phyloP scores from a whole-genome alignment of 2,113 vertebrate species.

The Larimichthys crocea region DNA sequence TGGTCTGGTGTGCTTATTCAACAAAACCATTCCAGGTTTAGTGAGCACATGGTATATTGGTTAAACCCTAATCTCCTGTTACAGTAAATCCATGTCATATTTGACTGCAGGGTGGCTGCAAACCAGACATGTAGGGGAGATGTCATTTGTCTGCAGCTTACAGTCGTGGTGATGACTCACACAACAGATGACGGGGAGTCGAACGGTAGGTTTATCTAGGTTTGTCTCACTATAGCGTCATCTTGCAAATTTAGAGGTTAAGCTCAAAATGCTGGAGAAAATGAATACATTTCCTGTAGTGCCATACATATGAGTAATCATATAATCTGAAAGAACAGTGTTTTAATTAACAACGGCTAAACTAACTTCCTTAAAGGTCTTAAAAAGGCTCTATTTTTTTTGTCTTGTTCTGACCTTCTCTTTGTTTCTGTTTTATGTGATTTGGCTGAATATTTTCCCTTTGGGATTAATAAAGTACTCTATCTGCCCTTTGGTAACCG shows the following conservation, averaged over 20 bases:
- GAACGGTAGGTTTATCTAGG: neutral
- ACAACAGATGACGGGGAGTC: conserved; percentile 17
- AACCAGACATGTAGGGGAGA: conserved; percentile 43
- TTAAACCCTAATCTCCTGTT: conserved; percentile 59
- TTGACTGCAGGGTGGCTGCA: conserved; percentile 47
- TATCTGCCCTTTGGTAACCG: neutral
- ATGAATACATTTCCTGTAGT: neutral
- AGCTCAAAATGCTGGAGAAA: neutral
- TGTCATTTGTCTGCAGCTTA: conserved; percentile 45
- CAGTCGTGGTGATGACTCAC: conserved; percentile 48
- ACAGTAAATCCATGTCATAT: conserved; percentile 69
- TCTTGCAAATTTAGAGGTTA: neutral
- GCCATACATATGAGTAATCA: neutral
- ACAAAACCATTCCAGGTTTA: conserved; percentile 56
- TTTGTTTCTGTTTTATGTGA: neutral
- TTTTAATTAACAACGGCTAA: neutral
- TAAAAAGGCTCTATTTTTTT: neutral
- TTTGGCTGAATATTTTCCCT: neutral
- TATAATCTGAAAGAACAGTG: neutral
- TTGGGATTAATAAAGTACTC: neutral
- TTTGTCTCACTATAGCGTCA: neutral
- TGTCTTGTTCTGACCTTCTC: neutral
- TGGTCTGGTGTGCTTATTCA: conserved; percentile 45
- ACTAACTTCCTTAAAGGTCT: neutral
- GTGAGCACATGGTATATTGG: conserved; percentile 49